Conservation (phyloP, 2,113 vertebrate species). For the Mesembrinibis cayennensis region DNA sequence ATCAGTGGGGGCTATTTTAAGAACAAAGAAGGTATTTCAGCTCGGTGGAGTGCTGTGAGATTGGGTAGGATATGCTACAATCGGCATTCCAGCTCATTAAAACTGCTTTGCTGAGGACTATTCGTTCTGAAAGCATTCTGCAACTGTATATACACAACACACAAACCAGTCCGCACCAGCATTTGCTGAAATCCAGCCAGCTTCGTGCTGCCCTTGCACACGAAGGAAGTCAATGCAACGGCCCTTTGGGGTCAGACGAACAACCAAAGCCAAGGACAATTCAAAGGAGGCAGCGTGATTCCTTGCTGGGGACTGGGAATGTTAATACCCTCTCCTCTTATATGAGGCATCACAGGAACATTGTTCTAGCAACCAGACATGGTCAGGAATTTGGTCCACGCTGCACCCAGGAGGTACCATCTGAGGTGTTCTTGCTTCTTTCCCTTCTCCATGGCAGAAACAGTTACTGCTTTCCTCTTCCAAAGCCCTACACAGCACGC, state of each 20-base stretch:
- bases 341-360: background rate
- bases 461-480: background rate
- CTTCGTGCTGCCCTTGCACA: background rate
- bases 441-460: background rate
- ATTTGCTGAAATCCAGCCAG: background rate
- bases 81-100: constrained; percentile 36
- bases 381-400: background rate
- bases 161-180: background rate
- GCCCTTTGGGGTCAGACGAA: background rate
- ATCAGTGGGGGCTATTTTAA: constrained; percentile 43
- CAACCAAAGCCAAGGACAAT: background rate
- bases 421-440: background rate
- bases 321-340: background rate
- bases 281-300: background rate
- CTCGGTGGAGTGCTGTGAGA: background rate
- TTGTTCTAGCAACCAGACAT: background rate
- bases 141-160: constrained; percentile 22
- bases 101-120: background rate
- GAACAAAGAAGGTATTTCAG: constrained; percentile 62
- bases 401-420: background rate
- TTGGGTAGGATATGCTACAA: constrained; percentile 17
- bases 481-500: background rate
- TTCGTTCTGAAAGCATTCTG: background rate
- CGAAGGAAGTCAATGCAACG: background rate
- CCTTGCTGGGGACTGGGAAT: background rate